These are phyloP conservation scores for Halocynthia aurantium DNA, from an alignment of 23 tunicate genomes.

Conservation along the genomic window DNA sequence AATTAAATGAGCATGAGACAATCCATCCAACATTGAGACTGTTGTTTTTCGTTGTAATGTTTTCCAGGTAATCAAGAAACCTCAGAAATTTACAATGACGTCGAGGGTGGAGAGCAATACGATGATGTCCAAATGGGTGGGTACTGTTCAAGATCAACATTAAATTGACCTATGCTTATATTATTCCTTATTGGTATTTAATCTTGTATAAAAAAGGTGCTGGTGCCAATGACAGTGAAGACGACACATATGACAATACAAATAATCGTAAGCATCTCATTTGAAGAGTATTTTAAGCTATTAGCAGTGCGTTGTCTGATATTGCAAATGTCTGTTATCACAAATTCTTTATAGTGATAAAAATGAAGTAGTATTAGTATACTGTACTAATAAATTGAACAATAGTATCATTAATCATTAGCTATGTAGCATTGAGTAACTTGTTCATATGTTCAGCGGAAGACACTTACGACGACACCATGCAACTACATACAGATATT, in stretches of 20 bases:
- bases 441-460: neutral
- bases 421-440: too few relatives aligned
- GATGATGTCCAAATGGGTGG: conserved; percentile 17
- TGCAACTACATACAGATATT: neutral
- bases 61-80: neutral
- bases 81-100: neutral
- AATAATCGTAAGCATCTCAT: too few relatives aligned
- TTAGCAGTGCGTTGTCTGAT: too few relatives aligned
- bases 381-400: too few relatives aligned
- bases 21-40: too few relatives aligned
- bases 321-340: too few relatives aligned
- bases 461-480: neutral
- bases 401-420: too few relatives aligned
- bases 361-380: too few relatives aligned
- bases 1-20: too few relatives aligned
- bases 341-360: too few relatives aligned
- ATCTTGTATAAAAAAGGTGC: neutral
- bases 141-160: neutral
- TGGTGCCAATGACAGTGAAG: neutral
- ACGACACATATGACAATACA: neutral
- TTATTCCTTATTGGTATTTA: neutral
- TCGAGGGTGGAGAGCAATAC: conserved; percentile 1
- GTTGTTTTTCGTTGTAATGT: too few relatives aligned
- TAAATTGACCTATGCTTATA: neutral
- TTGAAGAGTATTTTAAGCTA: too few relatives aligned